Conservation (phyloP, 2,113 vertebrate species). For the human (Homo sapiens) region GRCh38 chr7:28503501-28504000, state of each 20-base stretch:
- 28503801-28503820: neutral
- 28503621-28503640: neutral
- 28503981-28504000: conserved; percentile 57
- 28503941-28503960: neutral
- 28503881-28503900: neutral
- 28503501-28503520: neutral
- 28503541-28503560: neutral
- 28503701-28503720: conserved; percentile 16
- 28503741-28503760: neutral
- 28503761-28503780: neutral
- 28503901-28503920: neutral
- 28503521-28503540: neutral
- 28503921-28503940: neutral
- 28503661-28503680: neutral
- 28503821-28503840: neutral
- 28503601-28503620: neutral
- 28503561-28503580: neutral
- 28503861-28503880: neutral
- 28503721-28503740: neutral
- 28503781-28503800: neutral
- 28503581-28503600: neutral
- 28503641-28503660: neutral
- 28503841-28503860: neutral
- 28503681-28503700: neutral
- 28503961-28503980: conserved; percentile 17